Evolutionary conservation across 2,113 vertebrate species (phyloP).

Genomic region (Anhinga rufa): DNA sequence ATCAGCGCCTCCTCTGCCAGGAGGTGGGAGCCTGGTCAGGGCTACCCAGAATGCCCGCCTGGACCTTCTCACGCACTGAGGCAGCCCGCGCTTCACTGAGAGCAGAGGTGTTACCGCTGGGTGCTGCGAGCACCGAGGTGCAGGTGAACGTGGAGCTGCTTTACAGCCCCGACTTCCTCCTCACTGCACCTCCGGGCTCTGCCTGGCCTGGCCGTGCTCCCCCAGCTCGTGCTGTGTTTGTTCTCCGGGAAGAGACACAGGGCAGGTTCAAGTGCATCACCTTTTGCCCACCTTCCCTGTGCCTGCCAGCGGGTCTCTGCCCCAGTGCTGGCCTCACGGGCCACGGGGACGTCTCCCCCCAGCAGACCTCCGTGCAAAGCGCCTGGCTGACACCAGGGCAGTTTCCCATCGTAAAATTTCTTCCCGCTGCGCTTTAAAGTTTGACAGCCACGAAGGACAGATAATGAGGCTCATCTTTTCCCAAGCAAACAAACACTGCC

Average conservation of each 20-base stretch:
- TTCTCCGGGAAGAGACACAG: accelerated
- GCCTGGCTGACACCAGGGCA: constrained; percentile 11
- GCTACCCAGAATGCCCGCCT: neutral
- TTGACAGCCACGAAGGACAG: neutral
- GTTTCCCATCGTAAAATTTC: constrained; percentile 42
- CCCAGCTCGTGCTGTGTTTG: neutral
- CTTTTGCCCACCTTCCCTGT: neutral
- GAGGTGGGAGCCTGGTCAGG: neutral
- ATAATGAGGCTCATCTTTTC: constrained; percentile 51
- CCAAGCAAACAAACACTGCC: constrained; percentile 31
- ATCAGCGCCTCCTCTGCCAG: neutral
- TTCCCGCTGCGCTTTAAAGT: constrained; percentile 35
- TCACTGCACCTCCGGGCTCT: accelerated
- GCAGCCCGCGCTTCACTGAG: accelerated
- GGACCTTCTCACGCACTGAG: neutral
- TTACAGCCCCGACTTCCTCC: neutral
- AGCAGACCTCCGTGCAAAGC: neutral
- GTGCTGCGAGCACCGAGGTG: accelerated
- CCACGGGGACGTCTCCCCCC: accelerated
- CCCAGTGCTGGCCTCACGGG: neutral
- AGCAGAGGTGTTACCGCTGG: neutral
- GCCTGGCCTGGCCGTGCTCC: neutral
- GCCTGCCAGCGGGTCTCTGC: neutral
- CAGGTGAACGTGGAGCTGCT: neutral
- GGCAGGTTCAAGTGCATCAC: neutral